Percentiles rank a stretch among this genome's conserved stretches.
Conservation (phyloP, 1,140 invertebrate species). For the Aphaenogaster ashmeadi region DNA sequence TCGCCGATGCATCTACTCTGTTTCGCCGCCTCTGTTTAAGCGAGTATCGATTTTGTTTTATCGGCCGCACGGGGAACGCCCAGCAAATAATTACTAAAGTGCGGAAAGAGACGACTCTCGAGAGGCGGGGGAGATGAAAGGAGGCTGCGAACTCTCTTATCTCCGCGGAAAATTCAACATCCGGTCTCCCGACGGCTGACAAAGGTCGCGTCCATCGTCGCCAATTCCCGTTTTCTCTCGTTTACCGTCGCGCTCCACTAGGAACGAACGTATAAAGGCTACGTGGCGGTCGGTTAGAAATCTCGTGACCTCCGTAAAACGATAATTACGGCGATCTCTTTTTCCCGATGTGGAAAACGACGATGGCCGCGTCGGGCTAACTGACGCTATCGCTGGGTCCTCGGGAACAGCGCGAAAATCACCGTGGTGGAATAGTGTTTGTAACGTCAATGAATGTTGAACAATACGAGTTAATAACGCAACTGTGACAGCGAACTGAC, state of each 20-base stretch:
- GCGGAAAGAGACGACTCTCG: not conserved
- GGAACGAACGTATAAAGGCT: conserved; percentile 36
- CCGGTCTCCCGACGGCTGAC: conserved; percentile 35
- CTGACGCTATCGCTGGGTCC: not conserved
- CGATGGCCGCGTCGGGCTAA: conserved; percentile 2
- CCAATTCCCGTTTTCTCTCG: conserved; percentile 46
- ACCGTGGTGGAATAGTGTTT: not conserved
- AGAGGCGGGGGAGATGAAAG: not conserved
- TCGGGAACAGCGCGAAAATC: not conserved
- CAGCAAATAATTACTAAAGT: conserved; percentile 56
- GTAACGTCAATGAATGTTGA: not conserved
- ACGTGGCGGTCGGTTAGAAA: conserved; percentile 55
- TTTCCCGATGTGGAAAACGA: conserved; percentile 36
- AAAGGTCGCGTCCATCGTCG: conserved; percentile 32
- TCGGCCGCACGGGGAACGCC: conserved; percentile 15
- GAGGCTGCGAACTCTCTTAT: conserved; percentile 35
- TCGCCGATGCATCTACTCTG: not conserved
- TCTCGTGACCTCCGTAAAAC: conserved; percentile 44
- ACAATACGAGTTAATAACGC: conserved; percentile 31
- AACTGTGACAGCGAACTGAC: not conserved
- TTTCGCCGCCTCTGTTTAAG: not conserved
- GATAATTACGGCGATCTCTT: conserved; percentile 50
- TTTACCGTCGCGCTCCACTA: conserved; percentile 16
- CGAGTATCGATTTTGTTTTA: conserved; percentile 38
- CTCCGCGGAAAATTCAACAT: conserved; percentile 59